Percentiles rank a stretch among this genome's conserved stretches.
These are phyloP conservation scores for Ennomos quercinarius DNA, from an alignment of 2,888 invertebrate species.

Conservation along the genomic window DNA sequence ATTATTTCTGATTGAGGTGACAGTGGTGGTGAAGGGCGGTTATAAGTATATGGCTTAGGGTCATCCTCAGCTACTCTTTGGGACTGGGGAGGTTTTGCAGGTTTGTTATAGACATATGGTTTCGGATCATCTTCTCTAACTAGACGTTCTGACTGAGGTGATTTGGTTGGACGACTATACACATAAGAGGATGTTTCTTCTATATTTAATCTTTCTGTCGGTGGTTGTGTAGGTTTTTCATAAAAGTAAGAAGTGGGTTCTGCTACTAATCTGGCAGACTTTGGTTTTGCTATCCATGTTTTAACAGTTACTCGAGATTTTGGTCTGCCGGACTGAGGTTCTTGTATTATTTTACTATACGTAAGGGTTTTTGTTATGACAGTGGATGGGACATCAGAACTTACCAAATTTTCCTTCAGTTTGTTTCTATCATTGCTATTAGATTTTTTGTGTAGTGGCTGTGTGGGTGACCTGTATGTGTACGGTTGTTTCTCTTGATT, in stretches of 20 bases:
- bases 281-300: constrained; percentile 80
- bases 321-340: constrained; percentile 64
- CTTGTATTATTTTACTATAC: constrained; percentile 66
- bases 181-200: constrained; percentile 59
- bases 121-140: constrained; percentile 41
- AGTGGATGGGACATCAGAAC: constrained; percentile 62
- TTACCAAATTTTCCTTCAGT: constrained; percentile 75
- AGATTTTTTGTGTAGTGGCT: constrained; percentile 53
- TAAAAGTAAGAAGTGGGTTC: constrained; percentile 66
- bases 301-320: constrained; percentile 76
- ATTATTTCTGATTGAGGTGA: constrained; percentile 26
- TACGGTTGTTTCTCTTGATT: constrained; percentile 59
- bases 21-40: constrained; percentile 45
- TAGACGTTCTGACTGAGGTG: constrained; percentile 45
- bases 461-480: constrained; percentile 53
- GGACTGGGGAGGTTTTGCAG: constrained; percentile 35
- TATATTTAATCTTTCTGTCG: constrained; percentile 50
- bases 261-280: constrained; percentile 59
- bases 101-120: constrained; percentile 54
- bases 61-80: constrained; percentile 40
- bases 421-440: constrained; percentile 54
- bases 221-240: constrained; percentile 54
- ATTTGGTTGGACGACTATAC: constrained; percentile 55
- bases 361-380: constrained; percentile 72
- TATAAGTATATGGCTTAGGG: constrained; percentile 44